phyloP scores from a whole-genome alignment of 2,888 invertebrate species.

The Neoaliturus tenellus region DNA sequence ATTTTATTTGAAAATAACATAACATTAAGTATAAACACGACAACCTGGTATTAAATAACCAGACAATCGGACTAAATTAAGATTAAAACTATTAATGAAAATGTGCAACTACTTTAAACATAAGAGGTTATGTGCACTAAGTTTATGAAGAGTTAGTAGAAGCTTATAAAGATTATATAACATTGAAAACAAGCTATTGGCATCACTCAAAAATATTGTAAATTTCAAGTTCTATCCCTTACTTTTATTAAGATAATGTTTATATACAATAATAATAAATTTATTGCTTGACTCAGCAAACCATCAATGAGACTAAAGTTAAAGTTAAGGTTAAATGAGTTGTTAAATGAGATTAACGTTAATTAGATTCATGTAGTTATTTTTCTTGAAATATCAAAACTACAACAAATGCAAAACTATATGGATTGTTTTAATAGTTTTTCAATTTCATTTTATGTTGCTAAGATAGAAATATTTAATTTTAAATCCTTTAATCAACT shows the following conservation, averaged over 20 bases:
- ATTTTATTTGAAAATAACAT: not conserved
- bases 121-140: slow-evolving; percentile 42
- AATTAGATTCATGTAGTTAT: no score
- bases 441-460: no score
- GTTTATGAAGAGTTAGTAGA: not conserved
- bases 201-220: not conserved
- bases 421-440: no score
- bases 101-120: slow-evolving; percentile 30
- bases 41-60: not conserved
- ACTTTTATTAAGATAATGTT: no score
- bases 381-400: no score
- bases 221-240: not conserved
- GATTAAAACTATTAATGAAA: slow-evolving; percentile 7
- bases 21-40: not conserved
- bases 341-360: no score
- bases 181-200: slow-evolving; percentile 9
- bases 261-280: slow-evolving; percentile 3
- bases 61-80: not conserved
- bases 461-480: no score
- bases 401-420: no score
- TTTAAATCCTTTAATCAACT: no score
- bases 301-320: no score
- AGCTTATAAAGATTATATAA: slow-evolving; percentile 5
- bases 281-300: slow-evolving; percentile 19
- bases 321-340: no score